Conservation (phyloP, 2,113 vertebrate genomes). For the Eubucco bourcierii region DNA sequence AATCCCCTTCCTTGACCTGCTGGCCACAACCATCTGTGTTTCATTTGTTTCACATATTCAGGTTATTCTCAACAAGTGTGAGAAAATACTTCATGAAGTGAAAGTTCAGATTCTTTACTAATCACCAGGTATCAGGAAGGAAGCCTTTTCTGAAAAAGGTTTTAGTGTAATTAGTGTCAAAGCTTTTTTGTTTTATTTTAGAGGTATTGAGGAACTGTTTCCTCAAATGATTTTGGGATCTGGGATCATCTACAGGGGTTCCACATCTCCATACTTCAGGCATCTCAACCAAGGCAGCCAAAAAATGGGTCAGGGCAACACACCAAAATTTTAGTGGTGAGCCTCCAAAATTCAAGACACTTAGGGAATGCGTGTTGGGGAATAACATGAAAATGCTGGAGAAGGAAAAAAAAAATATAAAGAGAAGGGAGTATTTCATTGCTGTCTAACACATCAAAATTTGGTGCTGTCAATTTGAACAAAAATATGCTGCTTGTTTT, state of each 20-base stretch:
- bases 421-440: neutral
- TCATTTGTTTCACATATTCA: neutral
- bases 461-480: neutral
- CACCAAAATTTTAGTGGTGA: slow-evolving; percentile 53
- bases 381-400: neutral
- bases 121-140: neutral
- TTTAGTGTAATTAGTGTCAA: neutral
- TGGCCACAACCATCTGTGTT: neutral
- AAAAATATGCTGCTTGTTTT: neutral
- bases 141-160: neutral
- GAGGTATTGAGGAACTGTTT: neutral
- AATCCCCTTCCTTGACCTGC: too few species aligned
- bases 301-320: slow-evolving; percentile 31
- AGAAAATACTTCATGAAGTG: neutral
- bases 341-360: slow-evolving; percentile 62
- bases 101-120: neutral
- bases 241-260: neutral
- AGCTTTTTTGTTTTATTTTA: neutral
- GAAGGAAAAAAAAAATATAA: accelerated
- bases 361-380: slow-evolving; percentile 32
- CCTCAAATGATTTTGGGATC: neutral
- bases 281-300: neutral
- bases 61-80: neutral
- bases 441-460: neutral
- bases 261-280: neutral